These are phyloP conservation scores for Butorides virescens DNA, from an alignment of 2,113 vertebrate species.

Conservation along the genomic window DNA sequence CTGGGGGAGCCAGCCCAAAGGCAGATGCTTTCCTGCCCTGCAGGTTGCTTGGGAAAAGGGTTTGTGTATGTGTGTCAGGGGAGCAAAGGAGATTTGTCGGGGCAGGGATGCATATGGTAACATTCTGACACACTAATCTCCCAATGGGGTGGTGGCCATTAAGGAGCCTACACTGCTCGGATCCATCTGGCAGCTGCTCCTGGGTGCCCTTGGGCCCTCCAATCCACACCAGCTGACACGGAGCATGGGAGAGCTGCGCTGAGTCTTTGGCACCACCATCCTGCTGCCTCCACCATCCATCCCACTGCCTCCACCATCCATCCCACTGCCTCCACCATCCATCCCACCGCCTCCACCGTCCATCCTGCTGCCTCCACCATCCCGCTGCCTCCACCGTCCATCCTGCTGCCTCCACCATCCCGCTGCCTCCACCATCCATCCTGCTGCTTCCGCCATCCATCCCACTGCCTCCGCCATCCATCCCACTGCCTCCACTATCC, in stretches of 20 bases:
- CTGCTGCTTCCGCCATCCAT: no score
- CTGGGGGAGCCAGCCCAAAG: not conserved
- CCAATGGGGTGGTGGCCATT: not conserved
- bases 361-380: no score
- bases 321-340: no score
- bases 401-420: no score
- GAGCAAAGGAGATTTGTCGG: not conserved
- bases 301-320: accelerated
- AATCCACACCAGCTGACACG: accelerated
- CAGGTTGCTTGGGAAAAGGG: not conserved
- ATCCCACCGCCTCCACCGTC: no score
- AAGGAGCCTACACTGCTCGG: accelerated
- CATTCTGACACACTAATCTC: not conserved
- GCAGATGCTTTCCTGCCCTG: not conserved
- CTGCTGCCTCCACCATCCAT: no score
- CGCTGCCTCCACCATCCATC: no score
- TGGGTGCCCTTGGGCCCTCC: not conserved
- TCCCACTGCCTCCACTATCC: no score
- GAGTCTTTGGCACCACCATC: accelerated
- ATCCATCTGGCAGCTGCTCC: not conserved
- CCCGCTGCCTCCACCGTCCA: no score
- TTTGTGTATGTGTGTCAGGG: not conserved
- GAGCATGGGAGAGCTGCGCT: accelerated
- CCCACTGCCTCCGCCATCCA: no score
- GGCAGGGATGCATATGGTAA: not conserved